Base-by-base conservation (phyloP, 2,113 vertebrate genomes). In the Silurus meridionalis region DNA sequence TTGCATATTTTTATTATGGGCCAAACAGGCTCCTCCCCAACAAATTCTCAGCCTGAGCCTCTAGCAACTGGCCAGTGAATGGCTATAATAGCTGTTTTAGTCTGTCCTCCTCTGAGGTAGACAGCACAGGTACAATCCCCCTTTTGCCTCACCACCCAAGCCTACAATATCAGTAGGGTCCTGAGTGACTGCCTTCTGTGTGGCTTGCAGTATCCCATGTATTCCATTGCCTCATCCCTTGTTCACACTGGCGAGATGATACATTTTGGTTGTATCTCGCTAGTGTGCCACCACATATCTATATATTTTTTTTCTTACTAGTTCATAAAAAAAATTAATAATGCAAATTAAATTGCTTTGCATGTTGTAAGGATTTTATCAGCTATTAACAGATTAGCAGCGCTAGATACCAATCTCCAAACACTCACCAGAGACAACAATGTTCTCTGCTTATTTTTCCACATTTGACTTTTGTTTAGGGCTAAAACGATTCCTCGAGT, bases 321-420 rank as follows among this genome's bases (percentile, higher is more conserved):
- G 37, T 37, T 37, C 37, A 37, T 37, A 37, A 37, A 37, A 37
- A 37, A 37, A 37, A 2, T 1, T 37, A 37, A 37, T 37, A 37
- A 37, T 37, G 37, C 37, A 37, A 37, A 37, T 37, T 37, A 3
- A 25, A 66, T 84, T 87, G 37, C 46, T 52, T 77, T 91, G 21
- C 17, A 19, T 15, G 6, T 48, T 48, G 66, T 25, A 11, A 48
- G 69, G 17, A 15, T 17, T 21, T 72, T 48, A 72, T 72, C 17
- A 72, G 69, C 69, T 48, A 28, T 72, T 48, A 48, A 21, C 46
- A 69, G 25, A 67, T 67, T 28, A 28, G 9, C 5, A 69, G 28
- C 66, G 37, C 28, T 14, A 37, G 66, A 9, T 25, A 13, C 25
- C n/a, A 13, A 10, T 25, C 69, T 72, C 19, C 8, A 48, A 48